Conservation (phyloP, 2,888 invertebrate species). For the Melanophora roralis region DNA sequence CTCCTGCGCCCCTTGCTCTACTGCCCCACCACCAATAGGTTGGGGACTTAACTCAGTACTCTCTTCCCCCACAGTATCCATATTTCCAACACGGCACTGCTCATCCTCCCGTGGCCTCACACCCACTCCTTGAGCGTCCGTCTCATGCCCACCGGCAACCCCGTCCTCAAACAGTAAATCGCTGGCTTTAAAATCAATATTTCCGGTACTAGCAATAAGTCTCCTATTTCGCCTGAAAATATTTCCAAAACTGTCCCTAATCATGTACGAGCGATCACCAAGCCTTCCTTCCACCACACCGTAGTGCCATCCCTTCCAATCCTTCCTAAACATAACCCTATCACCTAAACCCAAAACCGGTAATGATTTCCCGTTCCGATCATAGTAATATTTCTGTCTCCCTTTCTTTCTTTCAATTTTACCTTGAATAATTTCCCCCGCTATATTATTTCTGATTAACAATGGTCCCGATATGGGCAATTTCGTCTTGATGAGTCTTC, state of each 20-base stretch:
- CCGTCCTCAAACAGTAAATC: constrained; percentile 23
- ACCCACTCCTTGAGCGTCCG: too few relatives aligned
- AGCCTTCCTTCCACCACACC: constrained; percentile 11
- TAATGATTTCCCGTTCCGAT: constrained; percentile 6
- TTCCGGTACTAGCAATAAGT: constrained; percentile 5
- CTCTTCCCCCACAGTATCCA: too few relatives aligned
- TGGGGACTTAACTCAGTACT: too few relatives aligned
- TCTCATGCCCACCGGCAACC: too few relatives aligned
- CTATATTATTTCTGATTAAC: neutral
- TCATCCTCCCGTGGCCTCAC: too few relatives aligned
- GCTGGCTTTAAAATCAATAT: neutral
- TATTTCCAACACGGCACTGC: too few relatives aligned
- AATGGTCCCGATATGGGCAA: neutral
- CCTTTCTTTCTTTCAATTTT: neutral
- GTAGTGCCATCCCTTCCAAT: constrained; percentile 2
- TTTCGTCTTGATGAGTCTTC: neutral
- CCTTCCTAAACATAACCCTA: constrained; percentile 23
- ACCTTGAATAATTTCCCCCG: neutral
- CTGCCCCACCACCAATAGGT: too few relatives aligned
- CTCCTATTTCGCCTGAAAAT: constrained; percentile 28
- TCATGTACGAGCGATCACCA: constrained; percentile 29
- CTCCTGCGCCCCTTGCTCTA: too few relatives aligned
- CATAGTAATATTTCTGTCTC: neutral
- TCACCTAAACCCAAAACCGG: constrained; percentile 8
- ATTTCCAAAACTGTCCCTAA: constrained; percentile 21